These are phyloP conservation scores for Eupeodes latifasciatus DNA, from an alignment of 2,888 invertebrate genomes.

Conservation along the genomic window DNA sequence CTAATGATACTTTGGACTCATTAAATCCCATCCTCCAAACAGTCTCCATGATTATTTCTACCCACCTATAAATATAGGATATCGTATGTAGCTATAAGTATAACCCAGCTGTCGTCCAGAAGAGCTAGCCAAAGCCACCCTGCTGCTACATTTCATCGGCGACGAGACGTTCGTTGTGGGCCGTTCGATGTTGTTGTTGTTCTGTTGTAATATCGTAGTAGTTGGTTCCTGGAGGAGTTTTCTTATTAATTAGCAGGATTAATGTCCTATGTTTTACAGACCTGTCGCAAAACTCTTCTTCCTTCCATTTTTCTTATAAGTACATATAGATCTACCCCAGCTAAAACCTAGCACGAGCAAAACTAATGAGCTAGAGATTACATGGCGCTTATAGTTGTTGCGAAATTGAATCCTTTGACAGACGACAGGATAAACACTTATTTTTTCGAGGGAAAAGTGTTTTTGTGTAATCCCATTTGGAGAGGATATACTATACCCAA, in stretches of 20 bases:
- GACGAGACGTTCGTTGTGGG: background rate
- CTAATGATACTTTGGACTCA: slow-evolving; percentile 63
- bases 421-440: slow-evolving; percentile 61
- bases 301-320: background rate
- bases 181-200: background rate
- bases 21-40: slow-evolving; percentile 40
- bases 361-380: slow-evolving; percentile 70
- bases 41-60: slow-evolving; percentile 30
- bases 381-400: slow-evolving; percentile 60
- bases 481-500: slow-evolving; percentile 5
- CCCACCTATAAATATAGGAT: background rate
- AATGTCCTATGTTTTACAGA: slow-evolving; percentile 62
- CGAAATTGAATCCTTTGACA: slow-evolving; percentile 69
- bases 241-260: slow-evolving; percentile 66
- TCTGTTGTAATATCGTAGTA: background rate
- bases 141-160: background rate
- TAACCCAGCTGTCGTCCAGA: slow-evolving; percentile 17
- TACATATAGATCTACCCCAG: too few relatives aligned
- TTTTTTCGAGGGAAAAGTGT: slow-evolving; percentile 29
- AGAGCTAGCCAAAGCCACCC: slow-evolving; percentile 17
- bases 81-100: slow-evolving; percentile 8
- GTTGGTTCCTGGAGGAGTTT: slow-evolving; percentile 46
- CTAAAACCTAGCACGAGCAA: background rate
- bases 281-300: slow-evolving; percentile 35
- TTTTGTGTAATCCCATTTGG: slow-evolving; percentile 35